Conservation (phyloP, 2,888 invertebrate genomes). For the Chirona hameri region DNA sequence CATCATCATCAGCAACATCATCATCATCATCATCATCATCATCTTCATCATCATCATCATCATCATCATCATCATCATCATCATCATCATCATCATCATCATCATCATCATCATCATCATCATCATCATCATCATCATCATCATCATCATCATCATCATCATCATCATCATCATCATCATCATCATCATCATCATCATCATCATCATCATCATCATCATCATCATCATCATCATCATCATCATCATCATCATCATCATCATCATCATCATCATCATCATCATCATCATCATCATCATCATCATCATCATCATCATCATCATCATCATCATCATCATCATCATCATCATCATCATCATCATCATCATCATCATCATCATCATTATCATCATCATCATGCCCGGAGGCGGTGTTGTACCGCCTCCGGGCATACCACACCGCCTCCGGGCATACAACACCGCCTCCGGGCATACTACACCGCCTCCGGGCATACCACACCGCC, state of each 20-base stretch:
- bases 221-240: slow-evolving; percentile 22
- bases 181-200: no score
- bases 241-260: slow-evolving; percentile 22
- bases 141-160: slow-evolving; percentile 22
- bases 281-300: slow-evolving; percentile 22
- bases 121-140: slow-evolving; percentile 10
- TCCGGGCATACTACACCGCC: no score
- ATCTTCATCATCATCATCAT: slow-evolving; percentile 12
- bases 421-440: no score
- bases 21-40: slow-evolving; percentile 22
- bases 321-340: slow-evolving; percentile 22
- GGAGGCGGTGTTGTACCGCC: no score
- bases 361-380: slow-evolving; percentile 22
- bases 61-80: slow-evolving; percentile 22
- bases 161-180: no score
- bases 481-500: no score
- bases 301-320: slow-evolving; percentile 11
- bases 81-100: slow-evolving; percentile 22
- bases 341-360: slow-evolving; percentile 22
- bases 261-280: slow-evolving; percentile 22
- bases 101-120: slow-evolving; percentile 22
- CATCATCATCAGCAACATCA: no score
- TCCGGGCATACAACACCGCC: no score
- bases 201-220: no score
- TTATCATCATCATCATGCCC: slow-evolving; percentile 6